These are phyloP conservation scores for Aphidius gifuensis DNA, from an alignment of 1,140 invertebrate species.

Conservation along the genomic window DNA sequence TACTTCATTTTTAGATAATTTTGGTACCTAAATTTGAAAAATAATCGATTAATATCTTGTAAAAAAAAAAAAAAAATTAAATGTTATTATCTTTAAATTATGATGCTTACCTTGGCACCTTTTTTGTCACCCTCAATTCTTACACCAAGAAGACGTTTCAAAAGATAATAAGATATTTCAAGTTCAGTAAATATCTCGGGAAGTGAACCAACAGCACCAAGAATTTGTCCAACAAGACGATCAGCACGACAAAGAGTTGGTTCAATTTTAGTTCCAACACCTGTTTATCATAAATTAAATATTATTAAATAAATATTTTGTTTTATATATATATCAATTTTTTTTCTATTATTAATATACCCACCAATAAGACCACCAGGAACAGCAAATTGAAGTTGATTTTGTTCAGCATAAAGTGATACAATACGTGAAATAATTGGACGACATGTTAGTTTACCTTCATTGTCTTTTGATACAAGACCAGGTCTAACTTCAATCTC, in stretches of 20 bases:
- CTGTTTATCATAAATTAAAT: conserved; percentile 44
- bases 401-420: conserved; percentile 98
- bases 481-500: conserved; percentile 92
- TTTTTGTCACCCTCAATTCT: conserved; percentile 99
- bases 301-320: conserved; percentile 2
- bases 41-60: neutral
- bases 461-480: conserved; percentile 92
- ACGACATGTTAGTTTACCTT: conserved; percentile 92
- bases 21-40: conserved; percentile 59
- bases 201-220: conserved; percentile 94
- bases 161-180: conserved; percentile 96
- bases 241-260: conserved; percentile 97
- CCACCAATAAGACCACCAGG: conserved; percentile 94
- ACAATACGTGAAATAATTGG: conserved; percentile 97
- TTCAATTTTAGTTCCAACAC: conserved; percentile 99
- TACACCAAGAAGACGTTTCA: conserved; percentile 93
- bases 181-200: conserved; percentile 98
- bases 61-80: neutral
- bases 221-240: conserved; percentile 95
- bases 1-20: conserved; percentile 59
- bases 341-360: neutral
- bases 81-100: conserved; percentile 2
- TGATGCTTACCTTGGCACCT: conserved; percentile 80
- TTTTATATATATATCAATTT: neutral
- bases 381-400: conserved; percentile 97